Conservation (phyloP, 2,113 vertebrate species). For the Baryphthengus martii region DNA sequence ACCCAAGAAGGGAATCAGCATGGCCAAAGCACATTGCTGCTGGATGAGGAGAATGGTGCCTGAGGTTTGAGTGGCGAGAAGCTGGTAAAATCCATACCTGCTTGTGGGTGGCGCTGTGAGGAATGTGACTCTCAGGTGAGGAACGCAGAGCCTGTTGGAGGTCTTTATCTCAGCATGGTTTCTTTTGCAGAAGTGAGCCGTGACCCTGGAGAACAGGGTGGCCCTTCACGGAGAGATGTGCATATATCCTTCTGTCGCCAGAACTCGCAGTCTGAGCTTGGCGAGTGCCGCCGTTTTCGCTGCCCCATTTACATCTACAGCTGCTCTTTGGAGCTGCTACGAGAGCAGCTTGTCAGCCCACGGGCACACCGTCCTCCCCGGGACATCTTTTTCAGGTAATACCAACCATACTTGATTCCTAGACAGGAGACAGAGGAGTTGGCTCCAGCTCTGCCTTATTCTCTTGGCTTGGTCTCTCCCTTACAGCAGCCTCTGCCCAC, state of each 20-base stretch:
- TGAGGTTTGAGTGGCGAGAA: background rate
- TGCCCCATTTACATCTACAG: constrained; percentile 94
- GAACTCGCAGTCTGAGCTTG: constrained; percentile 77
- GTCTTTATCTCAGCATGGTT: background rate
- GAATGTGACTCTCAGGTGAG: background rate
- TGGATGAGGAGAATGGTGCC: background rate
- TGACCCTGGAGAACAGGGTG: constrained; percentile 75
- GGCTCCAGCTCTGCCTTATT: background rate
- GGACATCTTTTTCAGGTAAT: constrained; percentile 90
- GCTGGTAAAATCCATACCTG: background rate
- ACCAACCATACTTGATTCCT: background rate
- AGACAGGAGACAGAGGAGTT: background rate
- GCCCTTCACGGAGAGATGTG: constrained; percentile 71
- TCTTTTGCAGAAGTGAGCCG: constrained; percentile 49
- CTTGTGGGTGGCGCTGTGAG: background rate
- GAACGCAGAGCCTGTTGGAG: accelerated
- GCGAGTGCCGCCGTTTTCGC: constrained; percentile 74
- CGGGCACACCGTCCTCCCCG: constrained; percentile 74
- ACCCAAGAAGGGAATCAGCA: background rate
- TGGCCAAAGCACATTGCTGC: background rate
- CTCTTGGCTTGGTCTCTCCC: background rate
- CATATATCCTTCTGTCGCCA: constrained; percentile 78
- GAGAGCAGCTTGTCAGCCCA: constrained; percentile 87
- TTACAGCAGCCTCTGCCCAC: background rate
- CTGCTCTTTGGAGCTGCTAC: constrained; percentile 87